Evolutionary conservation across 2,113 vertebrate species (phyloP).

Genomic region (Agelaius tricolor): DNA sequence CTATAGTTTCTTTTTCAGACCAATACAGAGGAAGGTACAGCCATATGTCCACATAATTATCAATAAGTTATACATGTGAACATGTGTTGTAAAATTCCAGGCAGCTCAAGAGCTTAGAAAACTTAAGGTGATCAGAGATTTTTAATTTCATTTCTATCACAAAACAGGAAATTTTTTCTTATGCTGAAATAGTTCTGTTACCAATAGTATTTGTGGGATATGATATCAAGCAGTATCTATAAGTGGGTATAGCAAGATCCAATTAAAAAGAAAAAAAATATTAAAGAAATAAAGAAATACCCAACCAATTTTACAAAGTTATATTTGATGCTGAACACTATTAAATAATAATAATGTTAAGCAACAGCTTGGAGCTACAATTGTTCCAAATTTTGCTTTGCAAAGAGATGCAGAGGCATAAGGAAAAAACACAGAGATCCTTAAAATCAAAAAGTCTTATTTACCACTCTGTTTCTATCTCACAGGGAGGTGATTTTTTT

Average conservation of each 20-base stretch:
- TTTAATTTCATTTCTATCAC: background rate
- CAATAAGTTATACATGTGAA: background rate
- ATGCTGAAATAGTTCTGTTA: background rate
- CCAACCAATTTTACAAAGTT: background rate
- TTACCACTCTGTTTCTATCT: background rate
- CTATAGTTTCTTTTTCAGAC: background rate
- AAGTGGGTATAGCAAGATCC: background rate
- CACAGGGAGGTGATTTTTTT: background rate
- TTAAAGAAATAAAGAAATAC: background rate
- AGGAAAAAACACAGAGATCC: background rate
- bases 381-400: background rate
- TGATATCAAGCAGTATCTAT: background rate
- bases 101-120: background rate
- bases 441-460: background rate
- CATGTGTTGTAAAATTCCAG: fast-evolving
- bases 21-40: background rate
- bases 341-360: background rate
- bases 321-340: background rate
- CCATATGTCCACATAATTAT: background rate
- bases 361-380: background rate
- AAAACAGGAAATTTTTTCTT: background rate
- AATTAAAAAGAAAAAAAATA: background rate
- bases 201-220: background rate
- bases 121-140: background rate
- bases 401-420: background rate